Percentiles rank a stretch among this genome's conserved stretches.
Conservation (phyloP, 2,888 invertebrate genomes). For the Drosophila fulvimacula region DNA sequence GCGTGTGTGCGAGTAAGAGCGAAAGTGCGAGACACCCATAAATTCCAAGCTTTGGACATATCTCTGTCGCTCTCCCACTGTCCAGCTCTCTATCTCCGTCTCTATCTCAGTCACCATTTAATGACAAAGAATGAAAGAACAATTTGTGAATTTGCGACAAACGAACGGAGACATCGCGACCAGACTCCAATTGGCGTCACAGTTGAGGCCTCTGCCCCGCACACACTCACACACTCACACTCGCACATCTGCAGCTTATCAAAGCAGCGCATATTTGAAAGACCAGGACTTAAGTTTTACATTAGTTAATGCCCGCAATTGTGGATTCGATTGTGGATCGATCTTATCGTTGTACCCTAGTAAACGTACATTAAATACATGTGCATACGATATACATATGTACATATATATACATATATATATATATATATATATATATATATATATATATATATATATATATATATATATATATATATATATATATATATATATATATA, state of each 20-base stretch:
- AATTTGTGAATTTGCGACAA: conserved; percentile 81
- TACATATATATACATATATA: not conserved
- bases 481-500: not conserved
- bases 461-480: not conserved
- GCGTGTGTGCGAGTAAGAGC: conserved; percentile 6
- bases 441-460: not conserved
- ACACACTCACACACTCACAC: not conserved
- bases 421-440: not conserved
- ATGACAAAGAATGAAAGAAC: conserved; percentile 80
- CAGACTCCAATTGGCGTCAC: conserved; percentile 77
- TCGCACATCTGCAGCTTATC: conserved; percentile 22
- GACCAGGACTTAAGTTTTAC: conserved; percentile 20
- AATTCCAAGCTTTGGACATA: conserved; percentile 64
- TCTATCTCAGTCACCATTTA: conserved; percentile 56
- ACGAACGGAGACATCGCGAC: conserved; percentile 79
- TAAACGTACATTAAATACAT: not conserved
- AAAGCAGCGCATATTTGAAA: conserved; percentile 19
- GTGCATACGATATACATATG: not conserved
- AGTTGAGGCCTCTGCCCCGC: conserved; percentile 17
- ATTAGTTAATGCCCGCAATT: not conserved
- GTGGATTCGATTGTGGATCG: not conserved
- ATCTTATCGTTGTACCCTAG: conserved; percentile 8
- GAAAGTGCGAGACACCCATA: conserved; percentile 66
- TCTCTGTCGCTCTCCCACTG: conserved; percentile 33
- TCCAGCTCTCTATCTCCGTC: conserved; percentile 36